Percentiles rank a stretch among this genome's conserved stretches.
These are phyloP conservation scores for Meganola albula DNA, from an alignment of 2,888 invertebrate species.

Conservation along the genomic window DNA sequence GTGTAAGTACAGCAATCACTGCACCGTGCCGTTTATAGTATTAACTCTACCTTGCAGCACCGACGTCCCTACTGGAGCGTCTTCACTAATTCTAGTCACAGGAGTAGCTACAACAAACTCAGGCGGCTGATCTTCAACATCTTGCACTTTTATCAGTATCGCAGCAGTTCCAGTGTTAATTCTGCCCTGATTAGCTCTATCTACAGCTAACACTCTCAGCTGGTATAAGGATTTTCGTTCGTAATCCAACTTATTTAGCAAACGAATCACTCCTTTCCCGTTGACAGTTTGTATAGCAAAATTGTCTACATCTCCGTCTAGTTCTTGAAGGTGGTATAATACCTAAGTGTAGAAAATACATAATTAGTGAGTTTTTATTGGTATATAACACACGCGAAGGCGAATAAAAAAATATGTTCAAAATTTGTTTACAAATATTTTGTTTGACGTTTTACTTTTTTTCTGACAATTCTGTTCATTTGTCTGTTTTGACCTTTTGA, in stretches of 20 bases:
- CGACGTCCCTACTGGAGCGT: slow-evolving; percentile 88
- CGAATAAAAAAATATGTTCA: no score
- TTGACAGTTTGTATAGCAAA: slow-evolving; percentile 90
- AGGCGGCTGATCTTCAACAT: slow-evolving; percentile 95
- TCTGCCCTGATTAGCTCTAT: slow-evolving; percentile 87
- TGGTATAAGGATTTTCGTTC: slow-evolving; percentile 92
- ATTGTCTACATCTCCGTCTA: slow-evolving; percentile 85
- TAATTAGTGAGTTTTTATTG: no score
- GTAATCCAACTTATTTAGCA: slow-evolving; percentile 88
- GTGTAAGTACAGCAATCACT: neutral
- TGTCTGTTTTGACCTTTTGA: no score
- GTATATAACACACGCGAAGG: no score
- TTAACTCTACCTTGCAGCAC: slow-evolving; percentile 84
- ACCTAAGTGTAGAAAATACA: no score
- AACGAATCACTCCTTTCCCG: slow-evolving; percentile 89
- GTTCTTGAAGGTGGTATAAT: slow-evolving; percentile 89
- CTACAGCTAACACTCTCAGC: slow-evolving; percentile 87
- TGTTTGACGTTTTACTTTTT: no score
- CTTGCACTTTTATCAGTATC: slow-evolving; percentile 87
- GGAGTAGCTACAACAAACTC: slow-evolving; percentile 92
- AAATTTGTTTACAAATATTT: no score
- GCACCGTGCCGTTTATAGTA: no score
- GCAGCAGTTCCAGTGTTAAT: slow-evolving; percentile 95
- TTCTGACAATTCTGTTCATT: no score
- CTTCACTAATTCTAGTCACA: slow-evolving; percentile 92